Evolutionary conservation across 2,888 invertebrate genomes (phyloP).

Genomic region (Eristalis intricaria): DNA sequence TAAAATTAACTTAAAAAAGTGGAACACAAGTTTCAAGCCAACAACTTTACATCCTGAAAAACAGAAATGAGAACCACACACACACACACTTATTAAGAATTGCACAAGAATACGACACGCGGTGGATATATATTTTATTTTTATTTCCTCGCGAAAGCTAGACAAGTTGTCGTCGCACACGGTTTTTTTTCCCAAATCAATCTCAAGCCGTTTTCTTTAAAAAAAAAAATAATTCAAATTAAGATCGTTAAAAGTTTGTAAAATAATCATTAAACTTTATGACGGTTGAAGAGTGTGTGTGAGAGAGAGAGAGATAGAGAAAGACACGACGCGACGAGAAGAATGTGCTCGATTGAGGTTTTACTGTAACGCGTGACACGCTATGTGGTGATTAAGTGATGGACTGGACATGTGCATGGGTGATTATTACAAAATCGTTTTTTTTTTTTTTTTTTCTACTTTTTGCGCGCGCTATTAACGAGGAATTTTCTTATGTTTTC

Average conservation of each 20-base stretch:
- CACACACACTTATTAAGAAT: neutral
- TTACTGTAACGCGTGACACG: conserved; percentile 11
- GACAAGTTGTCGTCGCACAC: conserved; percentile 10
- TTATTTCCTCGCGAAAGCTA: neutral
- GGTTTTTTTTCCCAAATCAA: neutral
- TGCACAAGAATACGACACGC: neutral
- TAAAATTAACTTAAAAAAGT: conserved; percentile 57
- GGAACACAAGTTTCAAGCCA: conserved; percentile 69
- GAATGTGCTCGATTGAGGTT: neutral
- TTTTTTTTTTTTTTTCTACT: neutral
- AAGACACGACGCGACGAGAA: neutral
- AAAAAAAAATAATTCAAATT: neutral
- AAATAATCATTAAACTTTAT: conserved; percentile 9
- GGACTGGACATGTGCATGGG: conserved; percentile 45
- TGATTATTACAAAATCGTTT: conserved; percentile 3
- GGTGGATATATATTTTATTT: neutral
- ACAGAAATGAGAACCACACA: conserved; percentile 42
- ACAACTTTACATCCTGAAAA: conserved; percentile 74
- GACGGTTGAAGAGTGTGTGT: neutral
- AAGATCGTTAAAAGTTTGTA: neutral
- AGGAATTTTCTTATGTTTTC: conserved; percentile 33
- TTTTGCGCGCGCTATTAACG: neutral
- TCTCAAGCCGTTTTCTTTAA: neutral
- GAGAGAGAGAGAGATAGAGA: too few species aligned
- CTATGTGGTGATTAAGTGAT: conserved; percentile 31